Evolutionary conservation across 2,888 invertebrate species (phyloP).

Genomic region (Agriopis aurantiaria): DNA sequence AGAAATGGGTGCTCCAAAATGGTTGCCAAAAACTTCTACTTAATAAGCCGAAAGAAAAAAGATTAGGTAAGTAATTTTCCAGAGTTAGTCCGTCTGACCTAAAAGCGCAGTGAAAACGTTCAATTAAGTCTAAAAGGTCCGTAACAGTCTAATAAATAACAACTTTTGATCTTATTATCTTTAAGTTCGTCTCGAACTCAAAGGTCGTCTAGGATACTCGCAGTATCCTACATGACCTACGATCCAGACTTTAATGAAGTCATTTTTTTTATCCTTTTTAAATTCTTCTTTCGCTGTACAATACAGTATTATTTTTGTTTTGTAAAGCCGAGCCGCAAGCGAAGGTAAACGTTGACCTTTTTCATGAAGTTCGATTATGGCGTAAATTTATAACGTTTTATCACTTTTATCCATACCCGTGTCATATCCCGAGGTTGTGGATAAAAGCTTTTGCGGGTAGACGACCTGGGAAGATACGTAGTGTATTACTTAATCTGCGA

Average conservation of each 20-base stretch:
- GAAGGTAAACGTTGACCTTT: slow-evolving; percentile 4
- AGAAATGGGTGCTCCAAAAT: no score
- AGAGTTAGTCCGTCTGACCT: no score
- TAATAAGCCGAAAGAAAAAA: not conserved
- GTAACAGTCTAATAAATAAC: not conserved
- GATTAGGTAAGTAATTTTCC: not conserved
- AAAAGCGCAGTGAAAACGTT: slow-evolving; percentile 3
- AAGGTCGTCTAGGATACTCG: slow-evolving; percentile 14
- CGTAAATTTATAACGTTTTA: slow-evolving; percentile 17
- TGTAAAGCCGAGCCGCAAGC: not conserved
- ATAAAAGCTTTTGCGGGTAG: slow-evolving; percentile 21
- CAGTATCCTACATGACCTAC: slow-evolving; percentile 1
- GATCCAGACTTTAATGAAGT: slow-evolving; percentile 4
- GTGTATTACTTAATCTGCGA: slow-evolving; percentile 3
- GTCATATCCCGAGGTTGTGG: slow-evolving; percentile 10
- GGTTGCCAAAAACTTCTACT: not conserved
- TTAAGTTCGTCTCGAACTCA: slow-evolving; percentile 11
- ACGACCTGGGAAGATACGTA: slow-evolving; percentile 11
- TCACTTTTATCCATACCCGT: slow-evolving; percentile 10
- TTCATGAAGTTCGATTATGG: slow-evolving; percentile 12
- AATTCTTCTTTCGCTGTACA: not conserved
- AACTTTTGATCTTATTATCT: slow-evolving; percentile 10
- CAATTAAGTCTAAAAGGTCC: slow-evolving; percentile 7
- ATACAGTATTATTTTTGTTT: not conserved
- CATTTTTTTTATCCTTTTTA: not conserved